These are phyloP conservation scores for Pangasius larnaudii DNA, from an alignment of 2,797 vertebrate species.

Conservation along the genomic window DNA sequence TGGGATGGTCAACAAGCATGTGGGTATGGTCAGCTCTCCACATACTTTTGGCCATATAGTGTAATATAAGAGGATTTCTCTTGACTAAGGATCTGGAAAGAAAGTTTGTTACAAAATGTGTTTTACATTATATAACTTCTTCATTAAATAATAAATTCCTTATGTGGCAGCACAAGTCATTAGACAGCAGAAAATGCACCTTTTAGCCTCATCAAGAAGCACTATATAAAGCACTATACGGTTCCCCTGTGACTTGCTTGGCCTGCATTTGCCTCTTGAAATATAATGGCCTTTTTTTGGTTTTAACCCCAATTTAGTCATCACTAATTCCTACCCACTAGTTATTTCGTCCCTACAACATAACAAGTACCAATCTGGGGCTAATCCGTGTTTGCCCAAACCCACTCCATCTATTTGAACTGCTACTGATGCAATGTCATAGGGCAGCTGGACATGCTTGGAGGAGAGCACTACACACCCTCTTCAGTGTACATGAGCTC, in stretches of 20 bases:
- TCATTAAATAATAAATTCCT: not conserved
- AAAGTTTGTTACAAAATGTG: too few species aligned
- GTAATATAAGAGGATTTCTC: not conserved
- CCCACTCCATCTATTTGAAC: not conserved
- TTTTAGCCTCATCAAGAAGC: not conserved
- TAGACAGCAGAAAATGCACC: not conserved
- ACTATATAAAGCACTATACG: not conserved
- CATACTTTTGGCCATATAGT: not conserved
- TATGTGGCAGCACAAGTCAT: not conserved
- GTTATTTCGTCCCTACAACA: not conserved
- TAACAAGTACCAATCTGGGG: not conserved
- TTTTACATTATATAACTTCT: not conserved
- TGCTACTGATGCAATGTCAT: not conserved
- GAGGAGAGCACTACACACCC: not conserved
- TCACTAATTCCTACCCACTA: not conserved
- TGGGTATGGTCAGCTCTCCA: not conserved
- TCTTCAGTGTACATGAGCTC: not conserved
- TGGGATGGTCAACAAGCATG: not conserved
- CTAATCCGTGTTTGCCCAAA: not conserved
- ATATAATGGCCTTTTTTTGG: not conserved
- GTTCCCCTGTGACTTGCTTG: not conserved
- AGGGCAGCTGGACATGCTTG: not conserved
- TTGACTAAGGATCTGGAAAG: too few species aligned
- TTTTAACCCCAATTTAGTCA: not conserved
- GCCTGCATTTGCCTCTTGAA: not conserved